Conservation (phyloP, 2,797 vertebrate species). For the Anas georgica region DNA sequence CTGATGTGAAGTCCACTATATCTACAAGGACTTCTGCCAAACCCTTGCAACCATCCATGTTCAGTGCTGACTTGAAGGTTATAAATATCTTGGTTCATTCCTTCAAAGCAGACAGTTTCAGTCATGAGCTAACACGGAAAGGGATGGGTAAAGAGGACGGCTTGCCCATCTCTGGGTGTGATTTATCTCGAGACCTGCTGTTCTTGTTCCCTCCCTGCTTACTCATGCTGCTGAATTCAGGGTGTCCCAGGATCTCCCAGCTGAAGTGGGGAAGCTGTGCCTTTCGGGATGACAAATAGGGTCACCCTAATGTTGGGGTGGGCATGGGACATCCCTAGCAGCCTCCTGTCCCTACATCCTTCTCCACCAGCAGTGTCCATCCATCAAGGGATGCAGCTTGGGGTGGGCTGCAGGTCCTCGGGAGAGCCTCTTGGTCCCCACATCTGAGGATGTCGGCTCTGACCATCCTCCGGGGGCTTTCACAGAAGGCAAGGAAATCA, state of each 20-base stretch:
- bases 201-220: background rate
- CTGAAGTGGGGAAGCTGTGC: background rate
- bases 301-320: background rate
- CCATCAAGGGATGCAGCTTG: accelerated
- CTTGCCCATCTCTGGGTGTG: background rate
- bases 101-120: background rate
- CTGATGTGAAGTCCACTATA: background rate
- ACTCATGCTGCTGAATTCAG: background rate
- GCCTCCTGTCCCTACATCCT: background rate
- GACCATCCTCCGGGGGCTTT: background rate
- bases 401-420: background rate
- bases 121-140: background rate
- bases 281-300: background rate
- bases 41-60: background rate
- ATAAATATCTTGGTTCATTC: background rate
- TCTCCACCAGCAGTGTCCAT: background rate
- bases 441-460: background rate
- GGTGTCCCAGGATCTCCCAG: background rate
- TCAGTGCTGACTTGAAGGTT: background rate
- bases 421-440: background rate
- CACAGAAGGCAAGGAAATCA: background rate
- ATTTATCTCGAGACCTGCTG: background rate
- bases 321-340: background rate
- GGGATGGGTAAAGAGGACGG: background rate
- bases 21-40: background rate